Conservation (phyloP, 2,113 vertebrate genomes). For the Eretmodus cyanostictus region DNA sequence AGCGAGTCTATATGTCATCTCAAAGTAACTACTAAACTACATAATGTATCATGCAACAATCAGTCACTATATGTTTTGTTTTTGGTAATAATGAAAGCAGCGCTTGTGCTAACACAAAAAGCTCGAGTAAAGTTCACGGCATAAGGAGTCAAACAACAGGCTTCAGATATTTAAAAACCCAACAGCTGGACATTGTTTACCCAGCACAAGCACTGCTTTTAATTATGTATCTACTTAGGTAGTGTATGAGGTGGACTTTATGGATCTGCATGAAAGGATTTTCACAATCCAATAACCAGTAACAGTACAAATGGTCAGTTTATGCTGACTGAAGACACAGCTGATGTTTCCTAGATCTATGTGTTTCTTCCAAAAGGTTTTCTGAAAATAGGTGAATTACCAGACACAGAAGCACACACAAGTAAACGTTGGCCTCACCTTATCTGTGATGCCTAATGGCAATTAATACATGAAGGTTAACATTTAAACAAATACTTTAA, state of each 20-base stretch:
- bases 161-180: not conserved
- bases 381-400: not conserved
- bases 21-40: not conserved
- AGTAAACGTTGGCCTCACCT: not conserved
- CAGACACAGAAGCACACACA: not conserved
- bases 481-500: not conserved
- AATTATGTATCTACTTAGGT: not conserved
- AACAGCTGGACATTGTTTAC: not conserved
- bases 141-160: not conserved
- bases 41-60: not conserved
- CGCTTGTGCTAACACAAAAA: not conserved
- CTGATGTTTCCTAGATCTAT: not conserved
- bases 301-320: rapidly evolving
- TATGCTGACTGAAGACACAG: not conserved
- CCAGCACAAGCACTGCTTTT: not conserved
- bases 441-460: not conserved
- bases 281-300: not conserved
- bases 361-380: not conserved
- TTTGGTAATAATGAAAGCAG: not conserved
- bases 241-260: not conserved
- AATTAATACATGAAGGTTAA: not conserved
- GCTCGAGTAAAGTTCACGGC: not conserved
- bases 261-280: not conserved
- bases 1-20: not conserved
- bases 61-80: not conserved